A percentile compares a stretch with the other conserved stretches of the same genome.
These are phyloP conservation scores for Pristionchus pacificus DNA, from an alignment of 1,140 invertebrate genomes.

Conservation along the genomic window DNA sequence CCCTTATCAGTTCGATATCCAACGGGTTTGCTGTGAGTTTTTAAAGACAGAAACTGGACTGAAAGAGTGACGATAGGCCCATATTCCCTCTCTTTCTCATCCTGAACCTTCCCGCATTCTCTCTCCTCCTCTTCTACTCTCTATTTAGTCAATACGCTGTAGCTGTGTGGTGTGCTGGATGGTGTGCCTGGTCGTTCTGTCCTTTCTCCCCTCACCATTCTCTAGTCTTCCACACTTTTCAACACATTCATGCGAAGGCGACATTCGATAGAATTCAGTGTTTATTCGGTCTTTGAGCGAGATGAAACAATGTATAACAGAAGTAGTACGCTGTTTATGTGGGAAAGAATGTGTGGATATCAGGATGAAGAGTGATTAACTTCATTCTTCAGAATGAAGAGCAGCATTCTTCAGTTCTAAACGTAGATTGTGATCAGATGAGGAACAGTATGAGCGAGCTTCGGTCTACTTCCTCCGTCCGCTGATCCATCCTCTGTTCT, in stretches of 20 bases:
- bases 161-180: background rate
- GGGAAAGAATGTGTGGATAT: background rate
- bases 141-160: background rate
- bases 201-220: too few species aligned
- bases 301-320: background rate
- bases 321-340: background rate
- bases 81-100: background rate
- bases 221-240: too few species aligned
- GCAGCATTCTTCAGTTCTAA: background rate
- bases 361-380: background rate
- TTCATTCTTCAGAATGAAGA: background rate
- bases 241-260: background rate
- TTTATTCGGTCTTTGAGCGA: too few species aligned
- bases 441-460: background rate
- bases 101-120: too few species aligned
- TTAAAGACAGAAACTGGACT: background rate
- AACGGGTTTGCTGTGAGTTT: background rate
- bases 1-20: background rate
- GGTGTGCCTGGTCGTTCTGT: too few species aligned
- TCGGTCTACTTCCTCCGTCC: background rate
- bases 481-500: background rate
- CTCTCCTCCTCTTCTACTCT: background rate
- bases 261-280: too few species aligned
- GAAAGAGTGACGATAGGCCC: background rate
- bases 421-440: background rate